These are phyloP conservation scores for Stichopus chloronotus DNA, from an alignment of 35 echinoderm and acorn worm genomes.

Conservation along the genomic window DNA sequence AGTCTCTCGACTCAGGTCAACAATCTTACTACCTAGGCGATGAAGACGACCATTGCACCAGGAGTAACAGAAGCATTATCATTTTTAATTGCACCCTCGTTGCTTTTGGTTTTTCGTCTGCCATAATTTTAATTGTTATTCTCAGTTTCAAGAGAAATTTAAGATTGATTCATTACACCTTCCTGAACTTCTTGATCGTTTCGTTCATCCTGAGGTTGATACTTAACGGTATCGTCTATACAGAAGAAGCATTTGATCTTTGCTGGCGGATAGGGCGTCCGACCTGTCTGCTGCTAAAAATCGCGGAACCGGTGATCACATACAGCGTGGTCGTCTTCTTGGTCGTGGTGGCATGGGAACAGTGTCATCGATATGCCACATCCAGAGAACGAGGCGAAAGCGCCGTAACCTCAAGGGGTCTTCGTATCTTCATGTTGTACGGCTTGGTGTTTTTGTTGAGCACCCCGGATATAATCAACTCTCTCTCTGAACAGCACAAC, in stretches of 20 bases:
- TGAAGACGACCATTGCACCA: too few relatives aligned
- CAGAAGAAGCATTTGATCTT: conserved; percentile 44
- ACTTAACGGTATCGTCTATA: conserved; percentile 24
- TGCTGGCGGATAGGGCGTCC: conserved; percentile 13
- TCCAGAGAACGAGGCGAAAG: neutral
- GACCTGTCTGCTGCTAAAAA: neutral
- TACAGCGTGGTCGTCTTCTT: conserved; percentile 30
- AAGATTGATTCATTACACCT: neutral
- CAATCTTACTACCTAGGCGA: too few relatives aligned
- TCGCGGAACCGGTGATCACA: conserved; percentile 40
- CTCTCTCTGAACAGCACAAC: neutral
- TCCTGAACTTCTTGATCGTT: neutral
- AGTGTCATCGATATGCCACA: neutral
- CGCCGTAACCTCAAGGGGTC: neutral
- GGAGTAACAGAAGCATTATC: neutral
- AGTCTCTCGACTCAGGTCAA: too few relatives aligned
- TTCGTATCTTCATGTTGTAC: neutral
- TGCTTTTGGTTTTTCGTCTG: conserved; percentile 16
- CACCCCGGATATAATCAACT: conserved; percentile 31
- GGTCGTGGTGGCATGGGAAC: conserved; percentile 17
- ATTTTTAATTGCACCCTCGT: conserved; percentile 18
- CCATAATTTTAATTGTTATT: neutral
- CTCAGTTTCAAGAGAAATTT: conserved; percentile 2
- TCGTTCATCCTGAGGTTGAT: conserved; percentile 5
- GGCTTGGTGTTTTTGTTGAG: conserved; percentile 14